Evolutionary conservation across 2,888 invertebrate genomes (phyloP).

Genomic region (Drosophila neotestacea): DNA sequence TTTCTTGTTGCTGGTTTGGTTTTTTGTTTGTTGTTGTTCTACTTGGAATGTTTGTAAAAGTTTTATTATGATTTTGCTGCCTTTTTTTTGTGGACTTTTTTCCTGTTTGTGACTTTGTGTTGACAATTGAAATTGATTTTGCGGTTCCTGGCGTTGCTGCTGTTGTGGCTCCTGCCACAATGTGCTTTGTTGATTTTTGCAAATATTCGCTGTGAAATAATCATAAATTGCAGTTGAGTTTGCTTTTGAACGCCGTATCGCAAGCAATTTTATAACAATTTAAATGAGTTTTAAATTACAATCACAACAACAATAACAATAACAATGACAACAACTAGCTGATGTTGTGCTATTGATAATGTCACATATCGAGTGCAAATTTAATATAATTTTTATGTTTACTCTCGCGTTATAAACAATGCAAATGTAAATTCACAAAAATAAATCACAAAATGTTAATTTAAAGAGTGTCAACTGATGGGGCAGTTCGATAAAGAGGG

Average conservation of each 20-base stretch:
- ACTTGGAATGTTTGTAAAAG: constrained; percentile 66
- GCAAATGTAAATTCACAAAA: constrained; percentile 38
- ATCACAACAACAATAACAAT: constrained; percentile 13
- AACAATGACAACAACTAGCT: neutral
- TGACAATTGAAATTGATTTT: constrained; percentile 82
- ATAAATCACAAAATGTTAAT: constrained; percentile 55
- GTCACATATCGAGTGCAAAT: constrained; percentile 27
- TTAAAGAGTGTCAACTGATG: constrained; percentile 14
- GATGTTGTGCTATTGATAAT: constrained; percentile 13
- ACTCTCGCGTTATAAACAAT: constrained; percentile 32
- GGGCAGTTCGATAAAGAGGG: neutral
- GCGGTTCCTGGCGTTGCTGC: constrained; percentile 57
- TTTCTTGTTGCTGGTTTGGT: constrained; percentile 14
- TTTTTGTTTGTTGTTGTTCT: constrained; percentile 41
- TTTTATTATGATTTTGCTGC: constrained; percentile 73
- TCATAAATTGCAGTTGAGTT: constrained; percentile 49
- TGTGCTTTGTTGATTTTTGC: constrained; percentile 44
- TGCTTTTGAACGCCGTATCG: constrained; percentile 49
- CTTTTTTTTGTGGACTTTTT: constrained; percentile 38
- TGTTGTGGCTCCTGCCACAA: constrained; percentile 41
- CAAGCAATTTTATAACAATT: constrained; percentile 37
- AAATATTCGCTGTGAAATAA: constrained; percentile 43
- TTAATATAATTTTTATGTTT: constrained; percentile 39
- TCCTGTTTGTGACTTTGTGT: constrained; percentile 73
- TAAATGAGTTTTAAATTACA: constrained; percentile 67